Evolutionary conservation across 2,888 invertebrate species (phyloP).

Genomic region (Parelbella ahira): DNA sequence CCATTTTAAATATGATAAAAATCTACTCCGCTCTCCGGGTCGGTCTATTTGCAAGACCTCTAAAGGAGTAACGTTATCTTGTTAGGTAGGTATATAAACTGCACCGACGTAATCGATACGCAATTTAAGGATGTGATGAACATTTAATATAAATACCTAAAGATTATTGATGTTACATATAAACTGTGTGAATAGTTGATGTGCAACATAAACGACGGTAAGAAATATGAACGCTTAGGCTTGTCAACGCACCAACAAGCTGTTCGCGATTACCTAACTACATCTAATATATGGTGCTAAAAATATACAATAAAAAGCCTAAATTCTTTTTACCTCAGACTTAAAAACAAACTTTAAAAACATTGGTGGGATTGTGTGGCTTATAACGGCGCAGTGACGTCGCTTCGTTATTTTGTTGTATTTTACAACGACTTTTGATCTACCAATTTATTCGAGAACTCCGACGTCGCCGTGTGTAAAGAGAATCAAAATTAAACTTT

Average conservation of each 20-base stretch:
- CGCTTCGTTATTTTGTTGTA: background rate
- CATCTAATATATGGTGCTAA: constrained; percentile 4
- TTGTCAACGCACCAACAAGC: constrained; percentile 8
- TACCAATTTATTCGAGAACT: constrained; percentile 14
- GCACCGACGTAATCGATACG: constrained; percentile 5
- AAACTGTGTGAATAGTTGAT: constrained; percentile 7
- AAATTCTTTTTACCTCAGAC: constrained; percentile 18
- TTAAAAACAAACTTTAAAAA: constrained; percentile 8
- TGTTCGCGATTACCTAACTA: constrained; percentile 2
- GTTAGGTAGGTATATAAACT: too few relatives aligned
- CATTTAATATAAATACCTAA: too few relatives aligned
- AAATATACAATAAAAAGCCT: constrained; percentile 6
- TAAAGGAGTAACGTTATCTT: too few relatives aligned
- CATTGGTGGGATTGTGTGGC: constrained; percentile 24
- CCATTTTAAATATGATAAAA: too few relatives aligned
- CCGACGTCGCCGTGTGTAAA: too few relatives aligned
- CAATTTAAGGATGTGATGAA: constrained; percentile 4
- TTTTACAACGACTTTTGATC: constrained; percentile 28
- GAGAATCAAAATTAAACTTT: too few relatives aligned
- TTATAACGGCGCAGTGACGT: background rate
- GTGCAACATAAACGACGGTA: constrained; percentile 11
- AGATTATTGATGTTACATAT: constrained; percentile 5
- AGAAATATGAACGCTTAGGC: constrained; percentile 2
- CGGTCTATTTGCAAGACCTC: too few relatives aligned
- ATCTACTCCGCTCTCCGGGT: too few relatives aligned